A percentile compares a stretch with the other conserved stretches of the same genome.
Conservation (phyloP, 1,140 invertebrate genomes). For the Nephila pilipes region DNA sequence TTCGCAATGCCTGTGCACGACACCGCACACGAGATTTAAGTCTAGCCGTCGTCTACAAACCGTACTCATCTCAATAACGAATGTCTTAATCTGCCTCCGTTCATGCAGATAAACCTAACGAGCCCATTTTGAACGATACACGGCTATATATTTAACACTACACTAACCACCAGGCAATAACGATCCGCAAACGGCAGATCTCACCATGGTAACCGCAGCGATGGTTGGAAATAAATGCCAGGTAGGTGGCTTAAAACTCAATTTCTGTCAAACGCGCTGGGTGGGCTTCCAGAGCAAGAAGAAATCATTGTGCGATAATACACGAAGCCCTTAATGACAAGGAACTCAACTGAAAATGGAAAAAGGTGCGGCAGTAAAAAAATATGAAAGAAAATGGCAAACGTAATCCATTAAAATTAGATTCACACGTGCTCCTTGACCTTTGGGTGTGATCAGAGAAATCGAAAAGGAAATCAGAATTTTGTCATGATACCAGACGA, state of each 20-base stretch:
- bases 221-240: not conserved
- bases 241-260: not conserved
- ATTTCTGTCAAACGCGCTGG: not conserved
- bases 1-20: too few relatives aligned
- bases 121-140: too few relatives aligned
- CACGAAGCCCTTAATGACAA: not conserved
- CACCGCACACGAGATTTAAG: too few relatives aligned
- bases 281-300: not conserved
- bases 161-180: not conserved
- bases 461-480: slow-evolving; percentile 5
- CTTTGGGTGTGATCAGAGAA: slow-evolving; percentile 11
- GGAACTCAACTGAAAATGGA: not conserved
- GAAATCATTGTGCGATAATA: not conserved
- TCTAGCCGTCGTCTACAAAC: too few relatives aligned
- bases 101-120: too few relatives aligned
- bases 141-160: not conserved
- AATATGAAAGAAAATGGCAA: not conserved
- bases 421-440: not conserved
- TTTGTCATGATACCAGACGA: not conserved
- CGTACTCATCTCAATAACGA: too few relatives aligned
- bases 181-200: not conserved
- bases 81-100: too few relatives aligned
- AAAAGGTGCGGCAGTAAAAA: not conserved
- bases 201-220: not conserved
- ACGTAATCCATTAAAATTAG: not conserved